phyloP scores from a whole-genome alignment of 2,797 vertebrate genomes.

The Acridotheres tristis region DNA sequence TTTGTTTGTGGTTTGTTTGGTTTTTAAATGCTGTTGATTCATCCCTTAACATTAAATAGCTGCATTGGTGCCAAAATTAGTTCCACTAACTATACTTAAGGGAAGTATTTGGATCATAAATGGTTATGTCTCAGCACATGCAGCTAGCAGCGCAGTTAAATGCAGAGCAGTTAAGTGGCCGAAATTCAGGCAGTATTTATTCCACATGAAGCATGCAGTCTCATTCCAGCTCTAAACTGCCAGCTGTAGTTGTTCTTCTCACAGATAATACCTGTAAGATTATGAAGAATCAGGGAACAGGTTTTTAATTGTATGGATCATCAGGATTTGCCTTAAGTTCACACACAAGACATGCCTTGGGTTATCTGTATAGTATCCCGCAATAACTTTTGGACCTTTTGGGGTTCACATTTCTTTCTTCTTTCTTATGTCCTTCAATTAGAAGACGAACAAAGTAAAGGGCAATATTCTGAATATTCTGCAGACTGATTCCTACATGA shows the following conservation, averaged over 20 bases:
- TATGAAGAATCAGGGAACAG: not conserved
- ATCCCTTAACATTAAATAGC: not conserved
- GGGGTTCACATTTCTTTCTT: not conserved
- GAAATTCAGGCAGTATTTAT: not conserved
- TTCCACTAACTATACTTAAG: not conserved
- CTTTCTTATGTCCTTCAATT: not conserved
- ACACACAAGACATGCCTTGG: not conserved
- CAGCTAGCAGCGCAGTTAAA: not conserved
- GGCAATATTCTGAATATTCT: not conserved
- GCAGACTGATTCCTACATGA: not conserved
- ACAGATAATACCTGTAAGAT: not conserved
- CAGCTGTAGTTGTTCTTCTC: not conserved
- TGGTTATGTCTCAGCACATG: not conserved
- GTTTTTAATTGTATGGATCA: not conserved
- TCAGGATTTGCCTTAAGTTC: not conserved
- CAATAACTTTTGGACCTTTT: not conserved
- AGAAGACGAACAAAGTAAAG: not conserved
- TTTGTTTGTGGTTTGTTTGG: not conserved
- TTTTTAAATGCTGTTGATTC: not conserved
- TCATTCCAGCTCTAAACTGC: not conserved
- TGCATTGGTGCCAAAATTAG: not conserved
- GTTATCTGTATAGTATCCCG: not conserved
- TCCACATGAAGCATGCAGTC: not conserved
- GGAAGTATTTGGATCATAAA: not conserved
- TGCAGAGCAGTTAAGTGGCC: not conserved